Conservation (phyloP, 2,888 invertebrate species). For the Thymelicus lineola region DNA sequence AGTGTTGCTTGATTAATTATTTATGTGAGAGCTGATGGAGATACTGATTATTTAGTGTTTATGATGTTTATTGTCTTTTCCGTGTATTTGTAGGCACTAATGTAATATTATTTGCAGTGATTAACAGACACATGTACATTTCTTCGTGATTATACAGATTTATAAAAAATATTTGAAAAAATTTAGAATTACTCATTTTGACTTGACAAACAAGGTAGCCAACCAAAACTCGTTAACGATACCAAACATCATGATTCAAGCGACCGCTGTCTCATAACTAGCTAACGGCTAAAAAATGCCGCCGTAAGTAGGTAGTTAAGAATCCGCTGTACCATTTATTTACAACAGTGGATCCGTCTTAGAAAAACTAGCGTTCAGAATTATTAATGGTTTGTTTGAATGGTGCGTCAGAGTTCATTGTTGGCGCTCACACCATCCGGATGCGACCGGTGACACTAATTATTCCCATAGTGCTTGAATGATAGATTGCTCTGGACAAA, state of each 20-base stretch:
- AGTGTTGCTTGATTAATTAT: conserved; percentile 9
- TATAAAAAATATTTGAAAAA: too few relatives aligned
- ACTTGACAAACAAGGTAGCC: conserved; percentile 5
- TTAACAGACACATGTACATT: too few relatives aligned
- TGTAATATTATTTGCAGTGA: too few relatives aligned
- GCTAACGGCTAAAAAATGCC: conserved; percentile 79
- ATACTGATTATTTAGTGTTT: conserved; percentile 4
- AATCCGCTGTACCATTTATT: conserved; percentile 81
- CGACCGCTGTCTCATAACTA: conserved; percentile 45
- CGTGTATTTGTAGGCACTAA: too few relatives aligned
- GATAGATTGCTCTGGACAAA: conserved; percentile 84
- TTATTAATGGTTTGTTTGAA: conserved; percentile 85
- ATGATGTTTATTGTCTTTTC: too few relatives aligned
- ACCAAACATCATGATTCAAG: conserved; percentile 16
- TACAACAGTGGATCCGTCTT: conserved; percentile 80
- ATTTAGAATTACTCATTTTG: conserved; percentile 5
- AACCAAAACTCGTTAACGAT: conserved; percentile 11
- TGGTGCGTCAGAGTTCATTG: conserved; percentile 81
- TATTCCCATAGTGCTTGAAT: conserved; percentile 83
- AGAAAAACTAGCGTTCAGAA: conserved; percentile 81
- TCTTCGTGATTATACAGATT: too few relatives aligned
- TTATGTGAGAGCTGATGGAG: neutral
- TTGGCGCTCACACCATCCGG: conserved; percentile 77
- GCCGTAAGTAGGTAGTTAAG: conserved; percentile 82
- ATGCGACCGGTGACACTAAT: conserved; percentile 83